These are phyloP conservation scores for Axis porcinus DNA, from an alignment of 2,113 vertebrate species.

Conservation along the genomic window DNA sequence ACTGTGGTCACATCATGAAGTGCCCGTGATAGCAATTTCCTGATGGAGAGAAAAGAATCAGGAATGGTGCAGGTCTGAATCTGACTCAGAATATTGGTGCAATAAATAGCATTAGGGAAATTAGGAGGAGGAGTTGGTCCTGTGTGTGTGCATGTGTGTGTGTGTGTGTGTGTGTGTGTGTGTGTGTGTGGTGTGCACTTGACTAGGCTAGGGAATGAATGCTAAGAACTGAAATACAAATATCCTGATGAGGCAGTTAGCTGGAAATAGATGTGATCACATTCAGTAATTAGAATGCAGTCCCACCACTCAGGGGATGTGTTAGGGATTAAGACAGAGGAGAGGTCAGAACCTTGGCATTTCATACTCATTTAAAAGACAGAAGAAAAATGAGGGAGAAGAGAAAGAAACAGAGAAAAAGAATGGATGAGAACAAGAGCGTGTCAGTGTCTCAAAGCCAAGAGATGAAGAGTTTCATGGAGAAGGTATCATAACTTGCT, in stretches of 20 bases:
- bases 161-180: not conserved
- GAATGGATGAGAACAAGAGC: not conserved
- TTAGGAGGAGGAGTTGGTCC: not conserved
- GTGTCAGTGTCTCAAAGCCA: not conserved
- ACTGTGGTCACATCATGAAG: not conserved
- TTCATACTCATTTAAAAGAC: not conserved
- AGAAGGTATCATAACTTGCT: not conserved
- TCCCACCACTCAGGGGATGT: not conserved
- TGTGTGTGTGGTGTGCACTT: not conserved
- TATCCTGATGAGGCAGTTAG: not conserved
- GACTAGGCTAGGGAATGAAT: not conserved
- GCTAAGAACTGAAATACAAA: slow-evolving; percentile 1
- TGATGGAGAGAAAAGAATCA: not conserved
- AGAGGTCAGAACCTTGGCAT: not conserved
- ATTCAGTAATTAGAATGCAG: not conserved
- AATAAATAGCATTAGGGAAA: not conserved
- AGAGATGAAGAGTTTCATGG: not conserved
- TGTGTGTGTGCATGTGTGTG: fast-evolving
- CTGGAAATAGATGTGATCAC: not conserved
- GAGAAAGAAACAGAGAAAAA: not conserved
- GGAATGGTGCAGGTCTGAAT: not conserved
- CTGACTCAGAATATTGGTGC: not conserved
- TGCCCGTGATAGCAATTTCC: not conserved
- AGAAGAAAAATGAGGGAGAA: not conserved
- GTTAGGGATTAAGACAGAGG: not conserved